A percentile compares a stretch with the other conserved stretches of the same genome.
These are phyloP conservation scores for Arctocebus calabarensis DNA, from an alignment of 2,797 vertebrate genomes.

Conservation along the genomic window DNA sequence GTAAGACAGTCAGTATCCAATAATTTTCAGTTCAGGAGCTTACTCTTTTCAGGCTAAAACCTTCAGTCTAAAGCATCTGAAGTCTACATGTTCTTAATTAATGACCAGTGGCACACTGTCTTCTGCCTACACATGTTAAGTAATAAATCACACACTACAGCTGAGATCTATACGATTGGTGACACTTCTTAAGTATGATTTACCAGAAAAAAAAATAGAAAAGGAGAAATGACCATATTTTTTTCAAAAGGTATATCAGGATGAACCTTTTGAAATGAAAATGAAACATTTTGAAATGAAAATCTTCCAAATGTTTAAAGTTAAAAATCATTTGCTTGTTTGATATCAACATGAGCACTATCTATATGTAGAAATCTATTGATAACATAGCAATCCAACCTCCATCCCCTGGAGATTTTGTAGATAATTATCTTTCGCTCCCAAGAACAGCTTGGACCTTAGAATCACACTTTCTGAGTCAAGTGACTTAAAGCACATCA, in stretches of 20 bases:
- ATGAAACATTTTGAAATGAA: not conserved
- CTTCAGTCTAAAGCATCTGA: not conserved
- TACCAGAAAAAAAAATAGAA: not conserved
- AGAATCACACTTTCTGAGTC: not conserved
- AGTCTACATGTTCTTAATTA: not conserved
- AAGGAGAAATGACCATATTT: not conserved
- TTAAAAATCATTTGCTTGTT: constrained; percentile 26
- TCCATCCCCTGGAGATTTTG: not conserved
- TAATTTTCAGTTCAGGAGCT: not conserved
- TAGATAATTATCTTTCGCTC: not conserved
- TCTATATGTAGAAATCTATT: no score
- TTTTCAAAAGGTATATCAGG: not conserved
- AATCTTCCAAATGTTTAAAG: not conserved
- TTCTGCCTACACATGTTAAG: not conserved
- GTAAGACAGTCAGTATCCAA: constrained; percentile 13
- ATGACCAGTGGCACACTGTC: not conserved
- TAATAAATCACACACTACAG: not conserved
- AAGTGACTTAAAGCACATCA: not conserved
- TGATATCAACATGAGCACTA: not conserved
- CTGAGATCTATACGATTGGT: not conserved
- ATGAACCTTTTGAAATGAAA: not conserved
- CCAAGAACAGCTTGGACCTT: not conserved
- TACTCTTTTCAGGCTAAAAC: not conserved
- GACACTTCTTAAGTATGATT: not conserved
- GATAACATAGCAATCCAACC: not conserved